These are phyloP conservation scores for Tachina grossa DNA, from an alignment of 2,888 invertebrate genomes.

Conservation along the genomic window DNA sequence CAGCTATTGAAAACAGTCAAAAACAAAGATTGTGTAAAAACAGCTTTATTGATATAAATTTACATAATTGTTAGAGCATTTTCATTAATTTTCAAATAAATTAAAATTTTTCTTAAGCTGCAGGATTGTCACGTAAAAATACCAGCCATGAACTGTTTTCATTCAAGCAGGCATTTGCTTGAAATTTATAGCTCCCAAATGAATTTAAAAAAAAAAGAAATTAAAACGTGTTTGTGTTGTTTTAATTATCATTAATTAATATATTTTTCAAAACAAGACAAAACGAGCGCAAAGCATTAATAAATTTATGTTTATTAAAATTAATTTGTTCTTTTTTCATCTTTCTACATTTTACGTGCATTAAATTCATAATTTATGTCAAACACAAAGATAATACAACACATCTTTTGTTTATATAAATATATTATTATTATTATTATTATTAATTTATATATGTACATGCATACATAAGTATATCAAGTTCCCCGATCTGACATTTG, in stretches of 20 bases:
- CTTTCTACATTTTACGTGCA: not conserved
- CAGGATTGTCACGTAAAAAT: too few relatives aligned
- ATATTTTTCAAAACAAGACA: not conserved
- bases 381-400: not conserved
- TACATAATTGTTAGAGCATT: too few relatives aligned
- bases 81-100: too few relatives aligned
- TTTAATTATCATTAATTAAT: not conserved
- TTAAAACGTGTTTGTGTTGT: too few relatives aligned
- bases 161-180: too few relatives aligned
- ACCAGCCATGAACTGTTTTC: too few relatives aligned
- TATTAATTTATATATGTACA: conserved; percentile 10
- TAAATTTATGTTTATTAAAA: not conserved
- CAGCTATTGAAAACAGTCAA: too few relatives aligned
- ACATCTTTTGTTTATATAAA: not conserved
- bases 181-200: too few relatives aligned
- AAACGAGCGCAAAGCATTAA: not conserved
- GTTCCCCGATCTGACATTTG: conserved; percentile 17
- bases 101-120: too few relatives aligned
- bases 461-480: not conserved
- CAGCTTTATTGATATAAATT: too few relatives aligned
- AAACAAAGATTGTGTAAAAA: too few relatives aligned
- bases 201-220: too few relatives aligned
- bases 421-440: not conserved
- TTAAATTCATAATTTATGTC: conserved; percentile 15
- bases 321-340: not conserved